Percentiles rank a stretch among this genome's conserved stretches.
Conservation (phyloP, 2,797 vertebrate species). For the Lacerta viridis region DNA sequence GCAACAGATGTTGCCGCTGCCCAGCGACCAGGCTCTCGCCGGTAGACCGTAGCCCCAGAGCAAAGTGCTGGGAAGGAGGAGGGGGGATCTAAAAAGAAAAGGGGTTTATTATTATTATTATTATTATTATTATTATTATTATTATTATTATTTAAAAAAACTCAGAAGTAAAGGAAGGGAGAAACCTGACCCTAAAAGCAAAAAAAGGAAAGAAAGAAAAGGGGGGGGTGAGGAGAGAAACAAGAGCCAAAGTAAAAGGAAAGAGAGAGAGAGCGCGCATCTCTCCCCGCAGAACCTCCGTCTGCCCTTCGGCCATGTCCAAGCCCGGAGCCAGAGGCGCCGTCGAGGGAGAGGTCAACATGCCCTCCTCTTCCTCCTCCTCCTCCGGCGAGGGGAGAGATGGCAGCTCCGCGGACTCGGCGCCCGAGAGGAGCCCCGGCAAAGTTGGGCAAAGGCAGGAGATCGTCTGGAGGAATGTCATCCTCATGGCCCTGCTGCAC, state of each 20-base stretch:
- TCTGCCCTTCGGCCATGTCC: slow-evolving; percentile 39
- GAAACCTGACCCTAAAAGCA: slow-evolving; percentile 4
- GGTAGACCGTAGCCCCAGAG: no score
- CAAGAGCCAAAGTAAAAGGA: background rate
- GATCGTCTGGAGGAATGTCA: slow-evolving; percentile 80
- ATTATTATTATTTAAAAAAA: no score
- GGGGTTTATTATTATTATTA: no score
- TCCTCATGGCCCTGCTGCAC: slow-evolving; percentile 80
- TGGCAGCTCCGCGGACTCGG: background rate
- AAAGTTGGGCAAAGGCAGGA: slow-evolving; percentile 41
- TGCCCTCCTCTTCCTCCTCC: background rate
- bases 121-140: no score
- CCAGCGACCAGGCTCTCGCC: no score
- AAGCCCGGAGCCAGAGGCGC: slow-evolving; percentile 25
- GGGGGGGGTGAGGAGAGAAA: background rate
- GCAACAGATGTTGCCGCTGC: slow-evolving; percentile 64
- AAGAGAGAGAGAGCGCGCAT: no score
- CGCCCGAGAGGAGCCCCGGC: slow-evolving; percentile 20
- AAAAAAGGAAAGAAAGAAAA: background rate
- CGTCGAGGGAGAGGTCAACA: background rate
- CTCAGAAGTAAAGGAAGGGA: background rate
- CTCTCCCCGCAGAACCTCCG: no score
- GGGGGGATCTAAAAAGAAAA: no score
- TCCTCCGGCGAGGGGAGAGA: background rate
- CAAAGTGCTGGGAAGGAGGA: no score